Evolutionary conservation across 2,888 invertebrate species (phyloP).

Genomic region (Aromia moschata): DNA sequence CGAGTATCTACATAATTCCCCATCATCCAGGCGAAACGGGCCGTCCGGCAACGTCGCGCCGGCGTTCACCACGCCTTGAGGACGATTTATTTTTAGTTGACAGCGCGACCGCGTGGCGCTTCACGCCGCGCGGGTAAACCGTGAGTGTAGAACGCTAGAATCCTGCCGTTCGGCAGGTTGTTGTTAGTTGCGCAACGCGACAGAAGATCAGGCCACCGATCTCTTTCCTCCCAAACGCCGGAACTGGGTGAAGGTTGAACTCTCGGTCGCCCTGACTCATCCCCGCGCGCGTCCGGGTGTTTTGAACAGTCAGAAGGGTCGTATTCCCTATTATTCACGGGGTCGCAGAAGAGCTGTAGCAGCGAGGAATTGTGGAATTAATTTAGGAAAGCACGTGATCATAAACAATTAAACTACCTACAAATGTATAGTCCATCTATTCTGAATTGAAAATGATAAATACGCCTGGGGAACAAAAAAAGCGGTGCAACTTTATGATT

Average conservation of each 20-base stretch:
- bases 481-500: no score
- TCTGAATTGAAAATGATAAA: no score
- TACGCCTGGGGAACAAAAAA: no score
- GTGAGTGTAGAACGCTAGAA: slow-evolving; percentile 25
- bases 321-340: no score
- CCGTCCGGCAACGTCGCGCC: slow-evolving; percentile 24
- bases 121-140: background rate
- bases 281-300: no score
- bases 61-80: slow-evolving; percentile 36
- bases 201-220: slow-evolving; percentile 23
- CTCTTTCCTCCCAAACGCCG: background rate
- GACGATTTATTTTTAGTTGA: slow-evolving; percentile 26
- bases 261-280: no score
- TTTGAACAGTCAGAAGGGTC: no score
- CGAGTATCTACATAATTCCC: slow-evolving; percentile 3
- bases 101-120: slow-evolving; percentile 21
- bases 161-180: background rate
- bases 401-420: no score
- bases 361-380: no score
- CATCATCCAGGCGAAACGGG: background rate
- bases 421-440: no score
- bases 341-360: no score
- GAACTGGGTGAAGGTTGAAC: slow-evolving; percentile 13
- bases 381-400: no score
- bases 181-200: slow-evolving; percentile 15